Evolutionary conservation across 2,888 invertebrate genomes (phyloP).

Genomic region (Pycnomerus fuliginosus): DNA sequence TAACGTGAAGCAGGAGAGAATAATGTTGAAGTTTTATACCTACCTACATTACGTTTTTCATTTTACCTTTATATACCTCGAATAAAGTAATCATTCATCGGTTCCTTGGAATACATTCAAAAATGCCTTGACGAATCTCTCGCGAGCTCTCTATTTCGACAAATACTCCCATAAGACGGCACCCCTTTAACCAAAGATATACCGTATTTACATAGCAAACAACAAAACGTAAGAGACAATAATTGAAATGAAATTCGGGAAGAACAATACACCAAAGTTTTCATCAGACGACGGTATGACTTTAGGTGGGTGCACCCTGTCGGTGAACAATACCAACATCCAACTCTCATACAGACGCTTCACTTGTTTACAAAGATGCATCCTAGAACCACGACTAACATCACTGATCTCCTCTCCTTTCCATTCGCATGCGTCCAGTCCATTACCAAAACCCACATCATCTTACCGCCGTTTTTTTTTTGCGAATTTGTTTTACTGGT

Average conservation of each 20-base stretch:
- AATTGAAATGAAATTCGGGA: not conserved
- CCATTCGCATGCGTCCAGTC: not conserved
- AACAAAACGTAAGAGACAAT: too few relatives aligned
- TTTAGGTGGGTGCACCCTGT: too few relatives aligned
- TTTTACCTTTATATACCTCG: constrained; percentile 37
- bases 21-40: constrained; percentile 37
- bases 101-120: constrained; percentile 3
- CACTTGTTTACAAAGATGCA: constrained; percentile 46
- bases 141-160: constrained; percentile 24
- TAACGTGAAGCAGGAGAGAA: constrained; percentile 31
- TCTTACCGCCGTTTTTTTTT: constrained; percentile 14
- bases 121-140: constrained; percentile 6
- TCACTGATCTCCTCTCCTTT: constrained; percentile 5
- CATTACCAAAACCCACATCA: constrained; percentile 1
- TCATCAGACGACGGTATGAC: too few relatives aligned
- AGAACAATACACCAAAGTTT: too few relatives aligned
- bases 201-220: too few relatives aligned
- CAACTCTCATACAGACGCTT: constrained; percentile 42
- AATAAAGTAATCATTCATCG: constrained; percentile 9
- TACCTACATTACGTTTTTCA: constrained; percentile 32
- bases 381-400: constrained; percentile 24
- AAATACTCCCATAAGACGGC: constrained; percentile 16
- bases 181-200: not conserved
- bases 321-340: too few relatives aligned
- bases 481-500: constrained; percentile 50